Conservation (phyloP, 1,140 invertebrate genomes). For the Orius insidiosus region DNA sequence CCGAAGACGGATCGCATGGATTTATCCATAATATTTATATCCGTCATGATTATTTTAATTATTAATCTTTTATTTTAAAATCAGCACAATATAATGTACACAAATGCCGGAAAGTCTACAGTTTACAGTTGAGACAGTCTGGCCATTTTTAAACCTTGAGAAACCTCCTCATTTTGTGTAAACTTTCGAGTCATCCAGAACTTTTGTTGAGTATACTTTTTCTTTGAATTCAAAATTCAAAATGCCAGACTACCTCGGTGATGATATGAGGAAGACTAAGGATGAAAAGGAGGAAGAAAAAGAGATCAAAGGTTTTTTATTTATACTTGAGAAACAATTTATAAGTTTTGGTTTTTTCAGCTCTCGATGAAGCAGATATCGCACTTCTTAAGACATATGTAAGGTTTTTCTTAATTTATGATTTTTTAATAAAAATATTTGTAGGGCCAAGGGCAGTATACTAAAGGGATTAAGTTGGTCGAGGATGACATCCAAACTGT, state of each 20-base stretch:
- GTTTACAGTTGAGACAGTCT: too few species aligned
- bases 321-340: too few species aligned
- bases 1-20: conserved; percentile 80
- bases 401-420: conserved; percentile 34
- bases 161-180: too few species aligned
- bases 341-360: too few species aligned
- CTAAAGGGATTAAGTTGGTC: conserved; percentile 80
- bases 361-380: conserved; percentile 96
- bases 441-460: conserved; percentile 95
- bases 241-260: conserved; percentile 93
- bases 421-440: too few species aligned
- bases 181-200: too few species aligned
- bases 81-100: too few species aligned
- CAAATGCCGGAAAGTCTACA: too few species aligned
- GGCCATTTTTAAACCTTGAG: too few species aligned
- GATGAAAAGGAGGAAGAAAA: conserved; percentile 68
- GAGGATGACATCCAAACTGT: conserved; percentile 94
- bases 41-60: conserved; percentile 16
- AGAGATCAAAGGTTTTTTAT: conserved; percentile 93
- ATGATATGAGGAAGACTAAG: conserved; percentile 89
- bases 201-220: background rate
- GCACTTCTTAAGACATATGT: conserved; percentile 93
- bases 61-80: too few species aligned
- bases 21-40: conserved; percentile 46
- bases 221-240: conserved; percentile 23